Percentiles rank a stretch among this genome's conserved stretches.
Conservation (phyloP, 53 echinoderm and acorn worm species). For the Temnopleurus reevesii region DNA sequence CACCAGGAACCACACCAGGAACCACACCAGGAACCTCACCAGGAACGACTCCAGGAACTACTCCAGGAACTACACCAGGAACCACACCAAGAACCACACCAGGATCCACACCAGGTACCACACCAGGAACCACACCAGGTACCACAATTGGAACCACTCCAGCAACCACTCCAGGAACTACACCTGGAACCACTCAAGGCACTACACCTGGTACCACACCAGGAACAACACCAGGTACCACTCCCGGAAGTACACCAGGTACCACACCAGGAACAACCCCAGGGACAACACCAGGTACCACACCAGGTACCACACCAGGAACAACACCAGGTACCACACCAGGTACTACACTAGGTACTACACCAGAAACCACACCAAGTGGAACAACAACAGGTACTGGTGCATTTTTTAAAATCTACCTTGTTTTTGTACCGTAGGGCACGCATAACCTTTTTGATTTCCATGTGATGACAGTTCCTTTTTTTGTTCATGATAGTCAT, state of each 20-base stretch:
- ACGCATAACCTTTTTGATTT: no score
- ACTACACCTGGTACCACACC: background rate
- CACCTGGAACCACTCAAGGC: background rate
- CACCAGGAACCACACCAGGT: background rate
- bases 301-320: conserved; percentile 1
- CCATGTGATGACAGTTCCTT: no score
- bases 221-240: background rate
- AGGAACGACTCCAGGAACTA: background rate
- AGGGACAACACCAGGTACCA: conserved; percentile 3
- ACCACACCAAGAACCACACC: background rate
- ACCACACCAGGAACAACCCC: conserved; percentile 14
- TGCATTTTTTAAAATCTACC: no score
- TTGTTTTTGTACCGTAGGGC: no score
- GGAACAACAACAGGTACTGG: background rate
- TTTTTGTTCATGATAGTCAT: no score
- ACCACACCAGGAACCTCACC: background rate
- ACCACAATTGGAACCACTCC: background rate
- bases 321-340: background rate
- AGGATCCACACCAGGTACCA: no score
- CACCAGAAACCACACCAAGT: background rate
- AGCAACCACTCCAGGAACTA: background rate
- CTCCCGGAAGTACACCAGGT: background rate
- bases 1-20: background rate
- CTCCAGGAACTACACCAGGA: background rate
- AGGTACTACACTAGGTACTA: background rate